Evolutionary conservation across 2,113 vertebrate genomes (phyloP), one percentile per base, ranked within the genome.

Genomic region (Aphyosemion australe): DNA sequence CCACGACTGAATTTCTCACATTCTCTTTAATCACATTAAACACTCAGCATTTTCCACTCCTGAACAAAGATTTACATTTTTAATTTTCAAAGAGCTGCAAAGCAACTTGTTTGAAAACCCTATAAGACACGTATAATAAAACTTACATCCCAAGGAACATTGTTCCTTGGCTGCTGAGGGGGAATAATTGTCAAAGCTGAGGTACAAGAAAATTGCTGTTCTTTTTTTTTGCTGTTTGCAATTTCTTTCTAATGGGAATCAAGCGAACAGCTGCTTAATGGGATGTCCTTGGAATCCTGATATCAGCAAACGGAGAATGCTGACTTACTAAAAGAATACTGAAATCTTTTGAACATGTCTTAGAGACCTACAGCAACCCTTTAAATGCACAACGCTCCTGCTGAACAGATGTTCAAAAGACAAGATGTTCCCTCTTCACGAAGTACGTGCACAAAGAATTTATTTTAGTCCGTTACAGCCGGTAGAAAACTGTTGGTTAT

Each of bases 201-300:
- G 32, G 74, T 45, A 49, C 20, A 20, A 62, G 66, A 19, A 77
- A 81, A 76, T 72, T 73, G 61, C 54, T 43, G 4, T 47, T 53
- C 26, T 51, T 26, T 31, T 37, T 57, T 68, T 79, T 74, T 60
- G 71, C 73, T 69, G 31, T 59, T 69, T 60, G 77, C 61, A 50
- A 19, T 76, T 73, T 61, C 15, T 64, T 61, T 75, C 48, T 69
- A 64, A 76, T 67, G 51, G 68, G 43, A 73, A 60, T 72, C 61
- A 42, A 46, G 26, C 45, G 42, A 83, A 50, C 70, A 76, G 78
- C 77, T 75, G 72, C 48, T 81, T 72, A 76, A 76, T 61, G 76
- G 61, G 20, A 57, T 48, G 31, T 76, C 78, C 70, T 15, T 65
- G n/a, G 72, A 82, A 78, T 61, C 66, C 57, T 57, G 32, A 54